A percentile compares a stretch with the other conserved stretches of the same genome.
These are phyloP conservation scores for Ptychochromis oligacanthus DNA, from an alignment of 2,113 vertebrate genomes.

Conservation along the genomic window DNA sequence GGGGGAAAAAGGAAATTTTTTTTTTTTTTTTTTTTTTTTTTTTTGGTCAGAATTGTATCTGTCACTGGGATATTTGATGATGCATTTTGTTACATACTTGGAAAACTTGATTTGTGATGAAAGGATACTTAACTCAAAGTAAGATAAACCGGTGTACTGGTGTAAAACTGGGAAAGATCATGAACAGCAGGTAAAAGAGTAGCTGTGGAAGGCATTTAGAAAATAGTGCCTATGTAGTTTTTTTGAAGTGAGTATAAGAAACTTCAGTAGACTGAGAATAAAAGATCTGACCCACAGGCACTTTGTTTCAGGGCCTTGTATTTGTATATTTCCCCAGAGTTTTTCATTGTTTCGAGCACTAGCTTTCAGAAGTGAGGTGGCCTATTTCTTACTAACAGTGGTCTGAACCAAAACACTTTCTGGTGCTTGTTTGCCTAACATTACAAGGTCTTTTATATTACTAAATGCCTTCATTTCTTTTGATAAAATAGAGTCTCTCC, in stretches of 20 bases:
- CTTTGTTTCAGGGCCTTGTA: neutral
- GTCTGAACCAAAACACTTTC: conserved; percentile 17
- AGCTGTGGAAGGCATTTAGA: neutral
- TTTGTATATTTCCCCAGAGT: neutral
- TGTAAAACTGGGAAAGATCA: neutral
- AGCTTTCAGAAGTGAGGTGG: conserved; percentile 3
- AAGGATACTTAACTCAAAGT: neutral
- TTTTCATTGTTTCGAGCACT: conserved; percentile 6
- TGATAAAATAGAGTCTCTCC: neutral
- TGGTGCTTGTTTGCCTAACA: conserved; percentile 23
- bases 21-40: neutral
- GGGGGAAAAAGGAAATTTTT: neutral
- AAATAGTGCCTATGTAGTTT: neutral
- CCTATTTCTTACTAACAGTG: conserved; percentile 30
- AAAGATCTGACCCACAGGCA: neutral
- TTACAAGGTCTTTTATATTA: conserved; percentile 19
- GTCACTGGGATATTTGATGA: neutral
- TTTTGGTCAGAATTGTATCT: neutral
- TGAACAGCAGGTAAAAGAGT: neutral
- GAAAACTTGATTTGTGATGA: neutral
- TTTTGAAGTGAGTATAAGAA: neutral
- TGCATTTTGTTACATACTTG: neutral
- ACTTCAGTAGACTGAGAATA: neutral
- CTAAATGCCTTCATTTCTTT: conserved; percentile 19
- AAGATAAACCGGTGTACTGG: neutral